Percentiles rank a stretch among this genome's conserved stretches.
phyloP scores from a whole-genome alignment of 2,797 vertebrate genomes.

The Gymnopithys bicolor region DNA sequence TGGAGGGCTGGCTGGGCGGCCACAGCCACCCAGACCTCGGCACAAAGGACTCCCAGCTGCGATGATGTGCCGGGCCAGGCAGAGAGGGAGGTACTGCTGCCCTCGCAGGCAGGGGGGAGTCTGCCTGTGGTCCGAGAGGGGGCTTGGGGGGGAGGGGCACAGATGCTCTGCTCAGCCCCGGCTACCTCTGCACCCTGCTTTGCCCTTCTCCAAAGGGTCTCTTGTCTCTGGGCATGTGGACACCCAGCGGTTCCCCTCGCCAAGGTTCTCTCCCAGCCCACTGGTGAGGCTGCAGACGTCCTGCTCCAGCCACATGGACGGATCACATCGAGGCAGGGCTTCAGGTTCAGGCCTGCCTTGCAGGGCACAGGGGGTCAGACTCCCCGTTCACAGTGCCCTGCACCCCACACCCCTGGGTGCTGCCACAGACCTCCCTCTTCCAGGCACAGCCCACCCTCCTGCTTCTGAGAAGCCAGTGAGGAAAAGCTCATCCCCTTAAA shows the following conservation, averaged over 20 bases:
- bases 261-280: not conserved
- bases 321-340: not conserved
- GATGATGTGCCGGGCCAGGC: not conserved
- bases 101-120: not conserved
- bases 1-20: not conserved
- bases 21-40: not conserved
- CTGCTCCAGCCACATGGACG: not conserved
- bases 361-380: accelerated
- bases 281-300: not conserved
- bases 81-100: not conserved
- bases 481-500: not conserved
- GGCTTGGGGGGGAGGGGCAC: accelerated
- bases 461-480: not conserved
- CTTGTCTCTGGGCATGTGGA: not conserved
- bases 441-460: not conserved
- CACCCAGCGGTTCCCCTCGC: not conserved
- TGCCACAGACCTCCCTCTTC: not conserved
- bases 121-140: not conserved
- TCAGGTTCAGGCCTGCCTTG: not conserved
- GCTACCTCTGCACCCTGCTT: not conserved
- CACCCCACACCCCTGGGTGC: not conserved
- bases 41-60: not conserved
- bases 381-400: accelerated
- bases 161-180: not conserved
- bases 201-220: accelerated